phyloP scores from a whole-genome alignment of 1,140 invertebrate genomes.

The Trinorchestia longiramus region DNA sequence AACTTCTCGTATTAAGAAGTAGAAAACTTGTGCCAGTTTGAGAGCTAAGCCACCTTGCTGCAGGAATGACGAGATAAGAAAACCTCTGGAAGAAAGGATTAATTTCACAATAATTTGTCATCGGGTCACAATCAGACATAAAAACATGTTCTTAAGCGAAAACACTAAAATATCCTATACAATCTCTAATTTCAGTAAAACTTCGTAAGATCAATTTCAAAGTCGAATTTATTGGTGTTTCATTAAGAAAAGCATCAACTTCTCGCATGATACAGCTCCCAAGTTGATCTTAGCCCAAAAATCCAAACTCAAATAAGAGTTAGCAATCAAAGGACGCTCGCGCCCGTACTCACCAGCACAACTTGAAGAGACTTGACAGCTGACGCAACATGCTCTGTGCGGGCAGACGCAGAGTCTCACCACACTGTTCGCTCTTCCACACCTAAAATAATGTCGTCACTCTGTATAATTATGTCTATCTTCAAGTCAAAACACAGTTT shows the following conservation, averaged over 20 bases:
- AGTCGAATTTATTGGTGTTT: background rate
- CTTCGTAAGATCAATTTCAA: no score
- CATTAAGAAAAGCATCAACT: background rate
- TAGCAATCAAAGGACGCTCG: background rate
- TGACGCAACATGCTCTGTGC: background rate
- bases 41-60: no score
- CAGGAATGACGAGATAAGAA: no score
- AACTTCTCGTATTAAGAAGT: no score
- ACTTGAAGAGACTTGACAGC: background rate
- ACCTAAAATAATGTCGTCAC: background rate
- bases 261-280: no score
- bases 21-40: no score
- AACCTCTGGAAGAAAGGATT: no score
- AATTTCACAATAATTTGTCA: no score
- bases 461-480: background rate
- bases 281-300: background rate
- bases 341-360: background rate
- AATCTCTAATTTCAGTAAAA: no score
- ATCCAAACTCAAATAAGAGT: background rate
- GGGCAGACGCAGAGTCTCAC: background rate
- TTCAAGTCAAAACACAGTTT: background rate
- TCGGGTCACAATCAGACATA: no score
- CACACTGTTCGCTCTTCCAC: background rate
- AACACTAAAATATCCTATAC: no score
- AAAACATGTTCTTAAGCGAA: no score